Base-by-base conservation (phyloP, 2,113 vertebrate species). In the Vireo altiloquus region DNA sequence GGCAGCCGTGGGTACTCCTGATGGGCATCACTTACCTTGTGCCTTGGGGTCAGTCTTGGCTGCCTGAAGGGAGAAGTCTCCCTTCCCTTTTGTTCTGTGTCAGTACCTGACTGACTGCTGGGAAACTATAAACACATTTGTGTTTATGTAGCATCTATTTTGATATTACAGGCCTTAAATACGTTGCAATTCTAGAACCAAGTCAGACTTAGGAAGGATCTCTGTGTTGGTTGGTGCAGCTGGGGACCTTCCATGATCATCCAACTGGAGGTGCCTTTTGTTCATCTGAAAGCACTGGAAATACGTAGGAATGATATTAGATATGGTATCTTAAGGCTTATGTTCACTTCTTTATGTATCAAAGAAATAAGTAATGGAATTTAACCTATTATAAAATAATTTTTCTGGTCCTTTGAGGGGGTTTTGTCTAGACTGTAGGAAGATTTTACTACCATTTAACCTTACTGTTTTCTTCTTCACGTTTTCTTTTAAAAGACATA, bases 401-500 rank as follows among this genome's bases (percentile, higher is more conserved):
- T 93, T 69, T 78, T 44, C 60, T 79, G 16, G 15, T 78, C 9
- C 46, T 13, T 76, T 71, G 37, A 82, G 22, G 30, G 27, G 4
- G 0, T 16, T 95, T 95, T 95, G n/a, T 56, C 24, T 95, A 33
- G 57, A 31, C 31, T 65, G 68, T 59, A n/a, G 83, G 54, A 90
- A 59, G 25, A n/a, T 47, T 94, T 93, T 87, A 68, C 76, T 95
- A 24, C 81, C 31, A 10, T 87, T 84, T 96, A 94, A 76, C 42
- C 61, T 89, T 76, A 69, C 33, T 10, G 49, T 91, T 89, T 71
- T 84, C 30, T 50, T 86, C 53, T 91, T 75, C 68, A 82, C 25
- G 0, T 75, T 94, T 97, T 89, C 76, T 87, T 89, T 88, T 90
- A 82, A 68, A 93, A 97, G 77, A 74, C 9, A 9, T 42, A 97